These are phyloP conservation scores for Endomychus coccineus DNA, from an alignment of 2,888 invertebrate genomes.

Conservation along the genomic window DNA sequence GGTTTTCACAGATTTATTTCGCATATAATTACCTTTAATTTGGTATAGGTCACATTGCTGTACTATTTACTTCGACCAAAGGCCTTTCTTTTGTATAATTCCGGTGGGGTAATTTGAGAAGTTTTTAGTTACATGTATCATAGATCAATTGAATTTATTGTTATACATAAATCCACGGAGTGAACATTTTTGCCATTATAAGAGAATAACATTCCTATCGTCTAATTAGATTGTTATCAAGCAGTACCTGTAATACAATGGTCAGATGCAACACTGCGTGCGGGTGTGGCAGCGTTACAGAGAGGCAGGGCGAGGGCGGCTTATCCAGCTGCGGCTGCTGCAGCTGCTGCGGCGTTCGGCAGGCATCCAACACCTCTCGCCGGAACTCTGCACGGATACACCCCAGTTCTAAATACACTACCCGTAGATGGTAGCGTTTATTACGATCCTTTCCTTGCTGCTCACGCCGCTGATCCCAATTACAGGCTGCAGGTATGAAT, in stretches of 20 bases:
- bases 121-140: too few species aligned
- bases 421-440: conserved; percentile 68
- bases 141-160: too few species aligned
- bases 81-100: too few species aligned
- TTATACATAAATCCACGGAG: too few species aligned
- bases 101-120: too few species aligned
- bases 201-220: too few species aligned
- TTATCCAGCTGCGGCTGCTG: conserved; percentile 65
- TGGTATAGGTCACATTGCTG: too few species aligned
- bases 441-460: conserved; percentile 93
- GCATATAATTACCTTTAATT: too few species aligned
- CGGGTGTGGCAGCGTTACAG: conserved; percentile 76
- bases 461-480: conserved; percentile 79
- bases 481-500: conserved; percentile 81
- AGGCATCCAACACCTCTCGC: conserved; percentile 62
- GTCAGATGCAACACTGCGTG: conserved; percentile 72
- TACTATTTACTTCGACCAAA: too few species aligned
- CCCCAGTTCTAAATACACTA: conserved; percentile 51
- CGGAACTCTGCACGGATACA: conserved; percentile 78
- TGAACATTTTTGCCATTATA: too few species aligned
- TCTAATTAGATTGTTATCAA: too few species aligned
- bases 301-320: conserved; percentile 62
- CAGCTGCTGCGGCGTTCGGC: conserved; percentile 60
- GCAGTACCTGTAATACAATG: conserved; percentile 82
- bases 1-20: too few species aligned